Base-by-base conservation (phyloP, 2,888 invertebrate species). In the Latrodectus hesperus region DNA sequence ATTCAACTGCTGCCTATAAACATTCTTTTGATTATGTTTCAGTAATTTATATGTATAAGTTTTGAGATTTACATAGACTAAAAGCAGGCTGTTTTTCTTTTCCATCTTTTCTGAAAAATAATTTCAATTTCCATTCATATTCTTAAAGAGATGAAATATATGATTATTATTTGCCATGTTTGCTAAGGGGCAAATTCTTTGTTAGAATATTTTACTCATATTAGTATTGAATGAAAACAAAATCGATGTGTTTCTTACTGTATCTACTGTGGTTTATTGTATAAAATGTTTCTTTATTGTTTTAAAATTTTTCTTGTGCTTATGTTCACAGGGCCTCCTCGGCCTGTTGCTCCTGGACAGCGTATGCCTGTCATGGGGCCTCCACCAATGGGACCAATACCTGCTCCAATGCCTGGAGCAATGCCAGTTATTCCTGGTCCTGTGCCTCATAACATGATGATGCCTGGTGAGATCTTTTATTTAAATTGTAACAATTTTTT, bases 351-450 rank as follows among this genome's bases (percentile, higher is more conserved):
- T 4, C 88, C 84, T 26, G 85, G 81, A 16, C 88, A 77, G 49
- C 49, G 90, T 38, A 91, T 91, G 90, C 90, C 90, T 38, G 87
- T 85, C 11, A 89, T 89, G 64, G 90, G 92, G 26, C 92, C 92
- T 52, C 92, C 92, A 64, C 92, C 91, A 49, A 90, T 90, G 52
- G 86, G 90, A 17, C 75, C 90, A 76, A 82, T 91, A 88, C 55
- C 90, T 17, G 90, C 90, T n/a, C 90, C 90, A 6, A 89, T 90
- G 87, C 88, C 86, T 17, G 91, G 91, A 9, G 91, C 91, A 12
- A 91, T 91, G 91, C 90, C 90, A 75, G 89, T 90, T 70, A 89
- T 91, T 82, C 89, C 86, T 51, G 80, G 79, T 11, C 89, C 89
- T 14, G 73, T 85, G 65, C 89, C 88, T 12, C 90, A 88, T 9